Percentiles rank a stretch among this genome's conserved stretches.
phyloP scores from a whole-genome alignment of 2,113 vertebrate species.

The Alethe castanea region DNA sequence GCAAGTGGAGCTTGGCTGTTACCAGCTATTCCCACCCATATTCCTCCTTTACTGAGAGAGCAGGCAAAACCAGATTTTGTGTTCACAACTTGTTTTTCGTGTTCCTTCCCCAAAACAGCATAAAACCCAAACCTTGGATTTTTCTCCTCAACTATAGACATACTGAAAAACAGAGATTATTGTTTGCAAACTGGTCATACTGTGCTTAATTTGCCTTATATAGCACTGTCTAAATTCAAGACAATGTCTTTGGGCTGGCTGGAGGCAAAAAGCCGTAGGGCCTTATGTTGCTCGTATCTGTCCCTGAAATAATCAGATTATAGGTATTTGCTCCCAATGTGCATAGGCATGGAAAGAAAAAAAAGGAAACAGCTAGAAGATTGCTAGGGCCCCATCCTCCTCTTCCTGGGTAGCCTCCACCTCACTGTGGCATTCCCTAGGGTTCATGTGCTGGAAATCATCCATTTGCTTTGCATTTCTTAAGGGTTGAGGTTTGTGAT shows the following conservation, averaged over 20 bases:
- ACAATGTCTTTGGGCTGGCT: neutral
- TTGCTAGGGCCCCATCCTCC: neutral
- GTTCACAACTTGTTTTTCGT: neutral
- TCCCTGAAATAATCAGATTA: neutral
- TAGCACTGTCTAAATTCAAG: neutral
- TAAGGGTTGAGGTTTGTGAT: neutral
- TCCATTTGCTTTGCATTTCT: neutral
- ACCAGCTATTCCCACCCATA: neutral
- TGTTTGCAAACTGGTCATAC: neutral
- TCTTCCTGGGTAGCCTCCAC: neutral
- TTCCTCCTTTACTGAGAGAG: neutral
- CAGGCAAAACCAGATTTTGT: neutral
- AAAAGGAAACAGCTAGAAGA: neutral
- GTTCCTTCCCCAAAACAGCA: neutral
- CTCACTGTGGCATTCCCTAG: rapidly evolving
- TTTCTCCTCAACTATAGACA: neutral
- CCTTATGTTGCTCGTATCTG: neutral
- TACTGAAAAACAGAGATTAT: neutral
- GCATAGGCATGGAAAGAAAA: neutral
- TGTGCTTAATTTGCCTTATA: neutral
- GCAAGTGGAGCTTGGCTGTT: neutral
- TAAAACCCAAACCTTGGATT: neutral
- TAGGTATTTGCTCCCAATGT: neutral
- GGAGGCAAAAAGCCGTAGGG: neutral
- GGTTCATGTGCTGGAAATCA: neutral